A percentile compares a stretch with the other conserved stretches of the same genome.
phyloP scores from a whole-genome alignment of 2,797 vertebrate species.

The Craterocephalus amniculus region DNA sequence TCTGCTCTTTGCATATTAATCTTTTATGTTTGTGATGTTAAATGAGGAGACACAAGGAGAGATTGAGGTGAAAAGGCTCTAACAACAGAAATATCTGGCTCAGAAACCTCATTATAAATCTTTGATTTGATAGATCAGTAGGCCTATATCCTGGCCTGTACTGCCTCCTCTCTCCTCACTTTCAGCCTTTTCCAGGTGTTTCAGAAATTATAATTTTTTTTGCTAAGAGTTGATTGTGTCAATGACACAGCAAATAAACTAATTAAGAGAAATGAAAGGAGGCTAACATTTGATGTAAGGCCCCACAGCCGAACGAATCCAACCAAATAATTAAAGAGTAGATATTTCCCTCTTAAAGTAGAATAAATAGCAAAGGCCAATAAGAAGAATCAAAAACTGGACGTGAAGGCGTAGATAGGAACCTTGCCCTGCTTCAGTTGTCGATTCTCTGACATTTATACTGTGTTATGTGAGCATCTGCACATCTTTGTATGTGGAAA shows the following conservation, averaged over 20 bases:
- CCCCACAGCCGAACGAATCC: too few species aligned
- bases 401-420: background rate
- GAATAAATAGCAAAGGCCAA: background rate
- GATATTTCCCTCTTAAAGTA: background rate
- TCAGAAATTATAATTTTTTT: background rate
- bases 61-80: background rate
- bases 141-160: too few species aligned
- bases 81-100: background rate
- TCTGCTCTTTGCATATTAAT: background rate
- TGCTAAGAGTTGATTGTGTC: background rate
- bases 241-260: background rate
- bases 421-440: background rate
- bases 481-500: slow-evolving; percentile 34
- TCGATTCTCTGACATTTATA: background rate
- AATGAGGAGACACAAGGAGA: background rate
- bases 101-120: background rate
- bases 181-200: background rate
- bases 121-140: too few species aligned
- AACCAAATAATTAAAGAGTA: too few species aligned
- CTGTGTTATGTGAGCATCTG: background rate
- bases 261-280: background rate
- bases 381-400: background rate
- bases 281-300: background rate
- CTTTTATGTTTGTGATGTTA: background rate
- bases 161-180: background rate